Percentiles rank a stretch among this genome's conserved stretches.
Conservation (phyloP, 2,888 invertebrate genomes). For the Diogma glabrata region DNA sequence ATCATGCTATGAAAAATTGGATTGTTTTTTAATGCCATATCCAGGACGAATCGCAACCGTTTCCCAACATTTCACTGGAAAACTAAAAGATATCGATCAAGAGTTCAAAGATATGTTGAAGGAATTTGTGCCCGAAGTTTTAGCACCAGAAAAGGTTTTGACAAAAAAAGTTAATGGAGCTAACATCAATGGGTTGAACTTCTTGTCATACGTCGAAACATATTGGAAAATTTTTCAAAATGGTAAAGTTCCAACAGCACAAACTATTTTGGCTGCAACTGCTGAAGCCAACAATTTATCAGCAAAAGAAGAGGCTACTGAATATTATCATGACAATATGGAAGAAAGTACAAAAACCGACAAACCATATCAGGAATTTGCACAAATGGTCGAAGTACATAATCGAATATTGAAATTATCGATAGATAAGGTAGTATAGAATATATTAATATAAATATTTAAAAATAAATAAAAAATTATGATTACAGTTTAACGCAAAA, state of each 20-base stretch:
- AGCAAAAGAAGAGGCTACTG: slow-evolving; percentile 9
- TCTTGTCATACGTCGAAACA: neutral
- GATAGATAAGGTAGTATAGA: neutral
- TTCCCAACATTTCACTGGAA: no score
- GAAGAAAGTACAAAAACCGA: no score
- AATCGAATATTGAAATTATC: neutral
- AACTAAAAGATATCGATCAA: no score
- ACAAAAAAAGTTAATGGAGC: neutral
- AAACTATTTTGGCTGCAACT: neutral
- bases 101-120: no score
- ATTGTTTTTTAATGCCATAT: no score
- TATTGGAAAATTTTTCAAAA: slow-evolving; percentile 8
- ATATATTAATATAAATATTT: neutral
- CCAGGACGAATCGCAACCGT: no score
- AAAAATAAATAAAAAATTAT: neutral
- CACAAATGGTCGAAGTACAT: no score
- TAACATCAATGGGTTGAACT: neutral
- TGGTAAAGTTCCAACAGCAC: neutral
- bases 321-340: no score
- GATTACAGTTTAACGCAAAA: neutral
- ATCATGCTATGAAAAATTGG: no score
- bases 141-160: slow-evolving; percentile 1
- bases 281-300: slow-evolving; percentile 8
- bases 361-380: no score
- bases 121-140: neutral